Evolutionary conservation across 2,797 vertebrate species (phyloP).

Genomic region (Nyctibius grandis): DNA sequence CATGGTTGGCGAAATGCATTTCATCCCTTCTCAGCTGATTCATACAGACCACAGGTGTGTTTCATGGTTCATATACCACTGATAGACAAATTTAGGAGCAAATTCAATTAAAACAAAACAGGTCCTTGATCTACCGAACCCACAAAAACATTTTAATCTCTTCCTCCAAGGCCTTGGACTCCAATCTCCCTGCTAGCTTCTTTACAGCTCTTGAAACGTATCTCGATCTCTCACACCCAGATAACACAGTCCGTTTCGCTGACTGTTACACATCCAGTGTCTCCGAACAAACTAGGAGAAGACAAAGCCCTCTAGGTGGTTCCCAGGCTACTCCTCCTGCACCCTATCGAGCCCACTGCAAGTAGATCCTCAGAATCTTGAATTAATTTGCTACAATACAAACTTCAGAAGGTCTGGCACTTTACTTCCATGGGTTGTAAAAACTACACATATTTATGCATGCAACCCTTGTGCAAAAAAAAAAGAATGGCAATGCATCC

Average conservation of each 20-base stretch:
- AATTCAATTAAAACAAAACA: neutral
- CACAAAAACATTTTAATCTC: neutral
- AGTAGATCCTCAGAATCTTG: neutral
- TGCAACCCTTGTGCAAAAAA: neutral
- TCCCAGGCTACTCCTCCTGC: neutral
- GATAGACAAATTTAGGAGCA: neutral
- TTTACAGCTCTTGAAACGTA: neutral
- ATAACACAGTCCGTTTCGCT: neutral
- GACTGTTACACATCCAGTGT: rapidly evolving
- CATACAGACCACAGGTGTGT: neutral
- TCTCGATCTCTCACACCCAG: neutral
- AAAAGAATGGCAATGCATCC: neutral
- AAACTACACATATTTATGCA: neutral
- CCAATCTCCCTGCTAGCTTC: neutral
- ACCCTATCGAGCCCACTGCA: neutral
- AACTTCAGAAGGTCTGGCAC: neutral
- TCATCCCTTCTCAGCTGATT: neutral
- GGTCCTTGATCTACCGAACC: neutral
- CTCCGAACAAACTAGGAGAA: neutral
- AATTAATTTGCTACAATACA: neutral
- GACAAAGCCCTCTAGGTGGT: neutral
- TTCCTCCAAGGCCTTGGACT: neutral
- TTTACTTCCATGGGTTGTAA: neutral
- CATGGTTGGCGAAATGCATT: neutral
- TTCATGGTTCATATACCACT: neutral